These are phyloP conservation scores for Lottia gigantea DNA, from an alignment of 2,888 invertebrate species.

Conservation along the genomic window DNA sequence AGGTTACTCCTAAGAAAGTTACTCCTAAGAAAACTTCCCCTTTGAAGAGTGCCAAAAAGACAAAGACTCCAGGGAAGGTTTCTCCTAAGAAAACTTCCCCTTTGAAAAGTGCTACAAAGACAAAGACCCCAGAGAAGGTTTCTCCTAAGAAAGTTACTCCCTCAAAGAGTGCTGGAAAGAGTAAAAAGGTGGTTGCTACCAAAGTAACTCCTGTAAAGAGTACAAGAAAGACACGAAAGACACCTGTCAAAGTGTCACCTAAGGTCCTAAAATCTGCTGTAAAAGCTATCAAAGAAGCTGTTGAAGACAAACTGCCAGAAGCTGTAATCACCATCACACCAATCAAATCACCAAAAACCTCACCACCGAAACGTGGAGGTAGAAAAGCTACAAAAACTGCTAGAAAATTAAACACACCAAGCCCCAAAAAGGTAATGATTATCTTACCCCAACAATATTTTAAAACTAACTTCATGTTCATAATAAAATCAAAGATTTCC, in stretches of 20 bases:
- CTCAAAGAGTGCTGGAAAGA: conserved; percentile 13
- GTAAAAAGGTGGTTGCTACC: conserved; percentile 15
- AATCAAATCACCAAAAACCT: not conserved
- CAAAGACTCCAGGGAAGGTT: not conserved
- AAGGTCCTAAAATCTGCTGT: not conserved
- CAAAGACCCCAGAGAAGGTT: conserved; percentile 13
- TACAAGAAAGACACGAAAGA: conserved; percentile 13
- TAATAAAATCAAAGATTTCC: too few species aligned
- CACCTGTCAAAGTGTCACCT: conserved; percentile 16
- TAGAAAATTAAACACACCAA: not conserved
- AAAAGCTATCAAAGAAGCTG: not conserved
- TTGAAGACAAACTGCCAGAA: not conserved
- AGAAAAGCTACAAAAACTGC: not conserved
- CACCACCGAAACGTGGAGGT: not conserved
- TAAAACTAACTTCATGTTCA: too few species aligned
- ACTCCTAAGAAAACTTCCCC: conserved; percentile 26
- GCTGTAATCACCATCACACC: not conserved
- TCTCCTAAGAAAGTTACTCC: conserved; percentile 16
- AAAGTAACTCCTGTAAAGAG: conserved; percentile 17
- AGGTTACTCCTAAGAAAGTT: conserved; percentile 24
- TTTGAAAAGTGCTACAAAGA: conserved; percentile 14
- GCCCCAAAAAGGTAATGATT: not conserved
- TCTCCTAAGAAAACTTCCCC: conserved; percentile 18
- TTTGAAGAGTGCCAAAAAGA: not conserved
- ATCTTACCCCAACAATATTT: too few species aligned